Percentiles rank a stretch among this genome's conserved stretches.
Evolutionary conservation across 2,888 invertebrate species (phyloP).

Genomic region (Lithophane semibrunnea): DNA sequence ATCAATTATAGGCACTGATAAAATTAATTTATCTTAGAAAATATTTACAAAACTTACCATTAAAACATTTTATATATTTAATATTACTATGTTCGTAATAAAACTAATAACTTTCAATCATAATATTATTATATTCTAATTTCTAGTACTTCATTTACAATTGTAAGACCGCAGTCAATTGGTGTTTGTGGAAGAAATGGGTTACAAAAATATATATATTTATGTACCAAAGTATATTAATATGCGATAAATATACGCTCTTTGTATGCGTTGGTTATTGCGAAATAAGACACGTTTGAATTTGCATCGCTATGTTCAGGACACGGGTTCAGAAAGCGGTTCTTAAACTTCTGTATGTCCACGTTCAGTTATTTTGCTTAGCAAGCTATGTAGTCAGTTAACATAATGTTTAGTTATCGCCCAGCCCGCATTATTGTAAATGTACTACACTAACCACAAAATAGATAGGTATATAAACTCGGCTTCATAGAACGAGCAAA

Average conservation of each 20-base stretch:
- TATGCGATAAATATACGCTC: constrained; percentile 17
- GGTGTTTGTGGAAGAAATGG: constrained; percentile 36
- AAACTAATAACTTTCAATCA: constrained; percentile 66
- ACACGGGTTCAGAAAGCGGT: not conserved
- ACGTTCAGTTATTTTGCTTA: not conserved
- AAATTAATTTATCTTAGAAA: constrained; percentile 73
- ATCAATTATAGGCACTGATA: constrained; percentile 75
- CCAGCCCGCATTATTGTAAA: constrained; percentile 7
- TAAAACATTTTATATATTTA: constrained; percentile 61
- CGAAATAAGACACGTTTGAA: constrained; percentile 32
- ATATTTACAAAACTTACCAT: constrained; percentile 74
- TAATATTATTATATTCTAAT: constrained; percentile 58
- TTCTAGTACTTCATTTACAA: constrained; percentile 65
- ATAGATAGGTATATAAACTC: not conserved
- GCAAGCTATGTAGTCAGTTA: constrained; percentile 9
- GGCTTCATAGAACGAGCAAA: not conserved
- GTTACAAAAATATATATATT: constrained; percentile 58
- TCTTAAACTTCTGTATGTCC: not conserved
- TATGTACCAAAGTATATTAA: constrained; percentile 44
- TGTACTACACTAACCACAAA: not conserved
- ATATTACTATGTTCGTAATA: constrained; percentile 61
- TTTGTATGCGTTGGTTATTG: constrained; percentile 8
- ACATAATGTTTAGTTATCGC: constrained; percentile 2
- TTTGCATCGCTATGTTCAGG: not conserved
- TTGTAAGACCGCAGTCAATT: constrained; percentile 27